These are phyloP conservation scores for Eristalis arbustorum DNA, from an alignment of 2,888 invertebrate genomes.

Conservation along the genomic window DNA sequence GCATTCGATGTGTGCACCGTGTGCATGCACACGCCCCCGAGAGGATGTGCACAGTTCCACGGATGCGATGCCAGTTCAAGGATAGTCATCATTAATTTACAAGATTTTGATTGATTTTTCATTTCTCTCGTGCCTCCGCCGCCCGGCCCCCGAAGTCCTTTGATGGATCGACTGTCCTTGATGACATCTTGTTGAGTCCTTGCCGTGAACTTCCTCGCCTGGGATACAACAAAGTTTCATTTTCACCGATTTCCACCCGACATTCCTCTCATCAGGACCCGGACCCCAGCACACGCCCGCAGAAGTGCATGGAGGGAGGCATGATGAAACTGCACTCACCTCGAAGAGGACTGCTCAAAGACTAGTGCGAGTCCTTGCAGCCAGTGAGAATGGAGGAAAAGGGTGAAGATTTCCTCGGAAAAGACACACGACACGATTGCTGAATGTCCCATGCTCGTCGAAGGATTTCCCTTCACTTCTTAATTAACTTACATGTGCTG, in stretches of 20 bases:
- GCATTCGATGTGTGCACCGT: neutral
- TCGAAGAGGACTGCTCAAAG: neutral
- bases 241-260: neutral
- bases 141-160: neutral
- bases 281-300: neutral
- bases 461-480: neutral
- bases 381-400: neutral
- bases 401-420: neutral
- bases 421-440: neutral
- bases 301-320: neutral
- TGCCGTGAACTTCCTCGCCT: neutral
- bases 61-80: slow-evolving; percentile 42
- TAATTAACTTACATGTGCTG: neutral
- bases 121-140: neutral
- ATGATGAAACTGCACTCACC: neutral
- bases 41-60: slow-evolving; percentile 2
- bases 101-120: slow-evolving; percentile 53
- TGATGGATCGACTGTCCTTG: neutral
- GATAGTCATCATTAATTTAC: slow-evolving; percentile 51
- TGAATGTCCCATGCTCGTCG: neutral
- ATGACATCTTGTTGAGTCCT: neutral
- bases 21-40: neutral
- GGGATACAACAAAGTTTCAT: neutral
- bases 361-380: neutral
- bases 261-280: neutral